Evolutionary conservation across 2,797 vertebrate genomes (phyloP).

Genomic region (Rhinoraja longicauda): DNA sequence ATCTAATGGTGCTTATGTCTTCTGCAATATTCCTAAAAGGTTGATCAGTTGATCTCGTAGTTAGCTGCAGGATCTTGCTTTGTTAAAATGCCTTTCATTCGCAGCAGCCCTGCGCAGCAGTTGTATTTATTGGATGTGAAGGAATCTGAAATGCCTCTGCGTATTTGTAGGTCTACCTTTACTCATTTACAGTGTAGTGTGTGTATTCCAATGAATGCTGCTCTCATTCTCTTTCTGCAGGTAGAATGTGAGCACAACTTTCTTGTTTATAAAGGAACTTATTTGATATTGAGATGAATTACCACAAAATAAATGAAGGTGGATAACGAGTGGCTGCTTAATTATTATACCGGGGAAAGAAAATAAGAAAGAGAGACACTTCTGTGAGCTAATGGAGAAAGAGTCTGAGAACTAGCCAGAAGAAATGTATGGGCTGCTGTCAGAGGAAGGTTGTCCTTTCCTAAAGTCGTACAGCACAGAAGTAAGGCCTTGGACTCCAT

Average conservation of each 20-base stretch:
- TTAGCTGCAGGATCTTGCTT: no score
- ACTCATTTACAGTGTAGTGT: not conserved
- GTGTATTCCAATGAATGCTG: not conserved
- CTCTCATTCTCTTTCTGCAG: not conserved
- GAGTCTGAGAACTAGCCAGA: not conserved
- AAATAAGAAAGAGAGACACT: not conserved
- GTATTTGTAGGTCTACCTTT: not conserved
- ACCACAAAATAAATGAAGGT: conserved; percentile 2
- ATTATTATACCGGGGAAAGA: not conserved
- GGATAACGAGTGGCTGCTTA: not conserved
- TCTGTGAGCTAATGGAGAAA: not conserved
- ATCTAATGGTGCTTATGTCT: no score
- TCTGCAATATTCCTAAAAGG: no score
- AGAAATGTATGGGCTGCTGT: no score
- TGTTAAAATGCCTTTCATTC: no score
- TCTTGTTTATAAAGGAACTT: not conserved
- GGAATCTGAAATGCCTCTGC: not conserved
- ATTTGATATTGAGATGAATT: not conserved
- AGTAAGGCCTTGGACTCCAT: no score
- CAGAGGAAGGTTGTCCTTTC: no score
- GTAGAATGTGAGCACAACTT: not conserved
- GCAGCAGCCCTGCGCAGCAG: no score
- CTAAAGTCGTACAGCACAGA: no score
- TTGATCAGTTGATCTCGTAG: no score
- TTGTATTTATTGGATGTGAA: no score